Percentiles rank a stretch among this genome's conserved stretches.
phyloP scores from a whole-genome alignment of 2,797 vertebrate genomes.

The Ctenopoma multispine region DNA sequence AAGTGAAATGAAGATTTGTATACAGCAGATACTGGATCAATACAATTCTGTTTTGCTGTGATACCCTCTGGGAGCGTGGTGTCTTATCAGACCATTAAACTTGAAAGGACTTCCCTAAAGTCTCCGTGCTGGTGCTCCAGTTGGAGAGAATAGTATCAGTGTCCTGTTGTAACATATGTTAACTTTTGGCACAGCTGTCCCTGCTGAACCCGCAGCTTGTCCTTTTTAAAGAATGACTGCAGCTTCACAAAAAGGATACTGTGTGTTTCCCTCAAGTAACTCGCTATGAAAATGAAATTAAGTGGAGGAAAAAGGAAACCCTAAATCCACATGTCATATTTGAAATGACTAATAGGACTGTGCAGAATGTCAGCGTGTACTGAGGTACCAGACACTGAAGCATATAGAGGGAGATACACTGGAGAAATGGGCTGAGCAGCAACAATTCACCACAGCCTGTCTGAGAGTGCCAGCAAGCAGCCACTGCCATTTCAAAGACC shows the following conservation, averaged over 20 bases:
- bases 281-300: conserved; percentile 57
- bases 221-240: conserved; percentile 34
- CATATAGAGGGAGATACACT: conserved; percentile 46
- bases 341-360: conserved; percentile 66
- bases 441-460: conserved; percentile 49
- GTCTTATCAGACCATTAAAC: conserved; percentile 59
- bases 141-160: conserved; percentile 50
- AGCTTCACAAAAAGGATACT: conserved; percentile 52
- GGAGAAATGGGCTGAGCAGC: conserved; percentile 40
- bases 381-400: conserved; percentile 69
- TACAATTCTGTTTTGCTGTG: conserved; percentile 42
- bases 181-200: conserved; percentile 52
- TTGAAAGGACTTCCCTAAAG: conserved; percentile 61
- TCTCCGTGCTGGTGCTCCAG: conserved; percentile 38
- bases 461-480: conserved; percentile 52
- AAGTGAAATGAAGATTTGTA: conserved; percentile 47
- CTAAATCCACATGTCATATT: conserved; percentile 73
- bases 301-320: conserved; percentile 52
- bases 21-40: conserved; percentile 27
- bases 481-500: conserved; percentile 44
- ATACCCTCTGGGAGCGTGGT: conserved; percentile 50
- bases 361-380: conserved; percentile 55
- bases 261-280: conserved; percentile 51
- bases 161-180: conserved; percentile 52
- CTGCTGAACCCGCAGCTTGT: conserved; percentile 43